These are phyloP conservation scores for Austrofundulus limnaeus DNA, from an alignment of 2,113 vertebrate genomes.

Conservation along the genomic window DNA sequence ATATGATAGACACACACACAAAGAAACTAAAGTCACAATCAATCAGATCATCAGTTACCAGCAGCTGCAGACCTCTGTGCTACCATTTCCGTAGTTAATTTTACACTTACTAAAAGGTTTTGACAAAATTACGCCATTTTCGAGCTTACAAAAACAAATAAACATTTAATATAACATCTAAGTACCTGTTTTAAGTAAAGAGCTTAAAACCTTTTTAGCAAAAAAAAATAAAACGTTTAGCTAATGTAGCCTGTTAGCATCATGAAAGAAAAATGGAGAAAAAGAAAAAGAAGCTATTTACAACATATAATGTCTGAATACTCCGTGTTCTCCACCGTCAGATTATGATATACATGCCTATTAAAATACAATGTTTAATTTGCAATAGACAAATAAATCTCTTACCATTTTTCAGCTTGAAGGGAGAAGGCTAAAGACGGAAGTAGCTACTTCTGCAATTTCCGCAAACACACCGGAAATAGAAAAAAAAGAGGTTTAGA, in stretches of 20 bases:
- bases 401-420: conserved; percentile 76
- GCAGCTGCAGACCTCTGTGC: too few species aligned
- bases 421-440: conserved; percentile 65
- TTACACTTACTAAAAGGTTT: too few species aligned
- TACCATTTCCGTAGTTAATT: too few species aligned
- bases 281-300: too few species aligned
- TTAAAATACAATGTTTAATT: not conserved
- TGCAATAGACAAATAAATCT: not conserved
- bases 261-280: not conserved
- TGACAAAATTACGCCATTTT: not conserved
- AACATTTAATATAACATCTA: not conserved
- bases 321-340: not conserved
- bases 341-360: rapidly evolving
- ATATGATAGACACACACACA: too few species aligned
- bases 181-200: not conserved
- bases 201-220: too few species aligned
- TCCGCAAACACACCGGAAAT: conserved; percentile 62
- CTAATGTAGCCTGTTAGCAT: conserved; percentile 47
- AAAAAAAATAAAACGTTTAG: conserved; percentile 6
- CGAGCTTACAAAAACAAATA: too few species aligned
- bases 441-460: conserved; percentile 66
- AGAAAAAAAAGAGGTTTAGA: too few species aligned
- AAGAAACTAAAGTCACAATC: too few species aligned
- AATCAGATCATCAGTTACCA: too few species aligned
- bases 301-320: too few species aligned